Percentiles rank a stretch among this genome's conserved stretches.
phyloP scores from a whole-genome alignment of 2,113 vertebrate species.

The Pholis gunnellus region DNA sequence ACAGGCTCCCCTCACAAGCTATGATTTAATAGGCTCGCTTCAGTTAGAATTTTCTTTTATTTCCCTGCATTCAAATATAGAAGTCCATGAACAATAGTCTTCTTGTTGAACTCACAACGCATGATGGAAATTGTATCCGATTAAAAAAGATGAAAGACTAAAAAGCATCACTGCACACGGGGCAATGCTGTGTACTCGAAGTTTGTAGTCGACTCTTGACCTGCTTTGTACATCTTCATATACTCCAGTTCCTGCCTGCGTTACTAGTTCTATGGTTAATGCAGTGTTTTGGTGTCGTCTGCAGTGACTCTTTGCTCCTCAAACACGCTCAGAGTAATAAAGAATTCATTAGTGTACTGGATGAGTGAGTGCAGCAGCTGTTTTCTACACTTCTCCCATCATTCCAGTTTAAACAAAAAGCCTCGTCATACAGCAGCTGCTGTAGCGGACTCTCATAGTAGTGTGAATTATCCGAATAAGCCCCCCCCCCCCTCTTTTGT shows the following conservation, averaged over 20 bases:
- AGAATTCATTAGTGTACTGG: slow-evolving; percentile 38
- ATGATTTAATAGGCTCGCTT: neutral
- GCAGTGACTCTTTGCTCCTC: slow-evolving; percentile 22
- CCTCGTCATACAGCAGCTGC: neutral
- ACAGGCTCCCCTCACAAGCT: no score
- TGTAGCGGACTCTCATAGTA: neutral
- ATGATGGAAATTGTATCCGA: neutral
- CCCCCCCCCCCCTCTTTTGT: slow-evolving; percentile 1
- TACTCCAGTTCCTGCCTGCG: slow-evolving; percentile 31
- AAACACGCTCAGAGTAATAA: slow-evolving; percentile 34
- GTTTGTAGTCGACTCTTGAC: slow-evolving; percentile 19
- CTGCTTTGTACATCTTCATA: slow-evolving; percentile 22
- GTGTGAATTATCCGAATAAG: neutral
- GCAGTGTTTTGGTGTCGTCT: slow-evolving; percentile 32
- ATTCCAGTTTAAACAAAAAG: neutral
- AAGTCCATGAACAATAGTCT: neutral
- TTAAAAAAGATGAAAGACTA: neutral
- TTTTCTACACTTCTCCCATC: no score
- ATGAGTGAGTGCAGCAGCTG: neutral
- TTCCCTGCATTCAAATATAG: neutral
- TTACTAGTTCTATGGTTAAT: slow-evolving; percentile 14
- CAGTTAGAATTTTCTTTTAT: neutral
- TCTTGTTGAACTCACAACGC: neutral
- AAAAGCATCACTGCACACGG: neutral
- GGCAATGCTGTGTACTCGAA: neutral